Conservation (phyloP, 1,140 invertebrate genomes). For the Eriocheir sinensis region DNA sequence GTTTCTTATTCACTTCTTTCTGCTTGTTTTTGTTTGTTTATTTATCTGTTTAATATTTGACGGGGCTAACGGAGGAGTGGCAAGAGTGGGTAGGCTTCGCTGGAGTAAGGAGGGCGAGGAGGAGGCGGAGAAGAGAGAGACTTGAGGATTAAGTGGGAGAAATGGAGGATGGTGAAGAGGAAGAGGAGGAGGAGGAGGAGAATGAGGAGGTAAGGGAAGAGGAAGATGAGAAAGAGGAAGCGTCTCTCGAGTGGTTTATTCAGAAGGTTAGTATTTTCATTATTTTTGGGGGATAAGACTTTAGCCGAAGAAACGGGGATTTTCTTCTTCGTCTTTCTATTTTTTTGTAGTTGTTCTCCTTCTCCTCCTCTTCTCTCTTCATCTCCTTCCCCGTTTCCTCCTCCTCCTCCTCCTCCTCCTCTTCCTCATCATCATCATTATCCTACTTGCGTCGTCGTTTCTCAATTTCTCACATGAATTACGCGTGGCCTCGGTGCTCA, state of each 20-base stretch:
- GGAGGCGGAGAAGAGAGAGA: too few relatives aligned
- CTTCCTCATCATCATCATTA: too few relatives aligned
- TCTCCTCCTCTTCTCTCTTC: too few relatives aligned
- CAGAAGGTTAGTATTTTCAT: neutral
- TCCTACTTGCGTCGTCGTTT: too few relatives aligned
- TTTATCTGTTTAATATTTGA: conserved; percentile 5
- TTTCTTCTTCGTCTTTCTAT: too few relatives aligned
- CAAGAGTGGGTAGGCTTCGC: neutral
- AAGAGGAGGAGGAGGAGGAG: neutral
- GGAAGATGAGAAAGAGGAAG: neutral
- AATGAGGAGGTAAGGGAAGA: neutral
- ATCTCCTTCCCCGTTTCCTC: too few relatives aligned
- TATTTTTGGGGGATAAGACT: neutral
- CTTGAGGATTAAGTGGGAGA: too few relatives aligned
- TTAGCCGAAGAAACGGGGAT: too few relatives aligned
- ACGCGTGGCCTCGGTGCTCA: too few relatives aligned
- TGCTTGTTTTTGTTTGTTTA: conserved; percentile 8
- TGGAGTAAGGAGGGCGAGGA: neutral
- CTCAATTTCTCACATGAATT: too few relatives aligned
- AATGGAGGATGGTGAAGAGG: neutral
- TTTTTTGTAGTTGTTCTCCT: too few relatives aligned
- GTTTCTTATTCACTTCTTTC: conserved; percentile 1
- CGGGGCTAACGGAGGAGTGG: neutral
- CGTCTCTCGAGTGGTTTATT: neutral
- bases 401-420: too few relatives aligned